phyloP scores from a whole-genome alignment of 2,888 invertebrate species.

The Brenthis daphne region DNA sequence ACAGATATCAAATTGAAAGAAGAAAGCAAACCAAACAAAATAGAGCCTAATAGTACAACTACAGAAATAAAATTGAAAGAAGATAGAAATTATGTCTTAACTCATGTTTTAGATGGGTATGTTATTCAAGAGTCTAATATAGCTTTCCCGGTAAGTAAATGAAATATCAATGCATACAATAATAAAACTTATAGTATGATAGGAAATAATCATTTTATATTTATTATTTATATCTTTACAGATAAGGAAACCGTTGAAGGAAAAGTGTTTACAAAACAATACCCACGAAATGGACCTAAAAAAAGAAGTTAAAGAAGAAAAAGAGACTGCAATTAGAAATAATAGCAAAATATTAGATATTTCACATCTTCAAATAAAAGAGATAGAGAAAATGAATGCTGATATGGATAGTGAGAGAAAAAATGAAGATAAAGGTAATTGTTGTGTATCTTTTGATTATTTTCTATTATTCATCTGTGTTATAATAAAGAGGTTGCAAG shows the following conservation, averaged over 20 bases:
- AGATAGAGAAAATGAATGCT: constrained; percentile 44
- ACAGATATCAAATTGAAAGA: constrained; percentile 38
- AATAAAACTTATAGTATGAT: no score
- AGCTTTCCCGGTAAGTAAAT: constrained; percentile 70
- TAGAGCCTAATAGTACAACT: constrained; percentile 35
- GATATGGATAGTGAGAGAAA: constrained; percentile 32
- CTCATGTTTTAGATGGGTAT: constrained; percentile 72
- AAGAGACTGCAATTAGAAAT: constrained; percentile 40
- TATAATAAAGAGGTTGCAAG: background rate
- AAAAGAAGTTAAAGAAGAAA: constrained; percentile 40
- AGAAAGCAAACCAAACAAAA: constrained; percentile 28
- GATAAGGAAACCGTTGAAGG: constrained; percentile 64
- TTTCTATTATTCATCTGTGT: background rate
- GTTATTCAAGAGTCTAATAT: constrained; percentile 76
- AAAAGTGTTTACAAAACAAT: constrained; percentile 50
- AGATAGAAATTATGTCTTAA: constrained; percentile 55
- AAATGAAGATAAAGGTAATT: constrained; percentile 36
- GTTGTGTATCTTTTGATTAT: no score
- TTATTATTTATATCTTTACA: constrained; percentile 43
- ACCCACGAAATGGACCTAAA: constrained; percentile 35
- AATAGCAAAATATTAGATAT: constrained; percentile 47
- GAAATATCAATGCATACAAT: no score
- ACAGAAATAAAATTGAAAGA: constrained; percentile 43
- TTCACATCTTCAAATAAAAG: constrained; percentile 48
- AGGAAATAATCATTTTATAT: background rate